These are phyloP conservation scores for Eospalax fontanierii DNA, from an alignment of 2,797 vertebrate genomes.

Conservation along the genomic window DNA sequence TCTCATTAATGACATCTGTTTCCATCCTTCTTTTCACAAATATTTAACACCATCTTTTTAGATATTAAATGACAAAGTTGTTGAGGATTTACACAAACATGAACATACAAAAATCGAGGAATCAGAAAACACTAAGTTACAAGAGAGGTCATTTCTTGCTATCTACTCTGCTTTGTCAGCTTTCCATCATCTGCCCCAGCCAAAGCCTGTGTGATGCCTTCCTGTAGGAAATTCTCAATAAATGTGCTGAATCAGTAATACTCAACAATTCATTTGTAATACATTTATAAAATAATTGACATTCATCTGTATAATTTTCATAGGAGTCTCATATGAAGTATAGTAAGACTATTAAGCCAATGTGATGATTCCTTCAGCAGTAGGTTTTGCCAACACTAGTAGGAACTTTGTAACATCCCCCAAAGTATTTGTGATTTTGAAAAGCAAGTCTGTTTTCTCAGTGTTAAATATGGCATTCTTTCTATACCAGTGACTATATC, in stretches of 20 bases:
- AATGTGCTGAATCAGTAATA: neutral
- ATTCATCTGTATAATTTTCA: conserved; percentile 53
- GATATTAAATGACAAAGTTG: neutral
- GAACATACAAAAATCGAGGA: neutral
- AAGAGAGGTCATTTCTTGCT: neutral
- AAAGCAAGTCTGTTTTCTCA: neutral
- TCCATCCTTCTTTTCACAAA: neutral
- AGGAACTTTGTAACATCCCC: conserved; percentile 27
- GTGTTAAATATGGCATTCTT: conserved; percentile 47
- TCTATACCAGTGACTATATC: conserved; percentile 40
- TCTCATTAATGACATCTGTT: conserved; percentile 33
- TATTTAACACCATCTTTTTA: neutral
- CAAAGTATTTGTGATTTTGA: conserved; percentile 6
- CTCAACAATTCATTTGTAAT: conserved; percentile 43
- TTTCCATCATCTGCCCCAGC: neutral
- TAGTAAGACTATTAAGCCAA: conserved; percentile 19
- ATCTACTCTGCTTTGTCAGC: neutral
- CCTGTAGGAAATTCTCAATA: neutral
- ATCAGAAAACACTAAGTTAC: neutral
- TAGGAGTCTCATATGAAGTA: conserved; percentile 12
- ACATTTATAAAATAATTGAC: conserved; percentile 16
- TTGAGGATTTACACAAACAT: neutral
- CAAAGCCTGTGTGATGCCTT: neutral
- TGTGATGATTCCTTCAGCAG: neutral
- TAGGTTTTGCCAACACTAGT: neutral